Base-by-base conservation (phyloP, 2,113 vertebrate genomes). In the Ptilonorhynchus violaceus region DNA sequence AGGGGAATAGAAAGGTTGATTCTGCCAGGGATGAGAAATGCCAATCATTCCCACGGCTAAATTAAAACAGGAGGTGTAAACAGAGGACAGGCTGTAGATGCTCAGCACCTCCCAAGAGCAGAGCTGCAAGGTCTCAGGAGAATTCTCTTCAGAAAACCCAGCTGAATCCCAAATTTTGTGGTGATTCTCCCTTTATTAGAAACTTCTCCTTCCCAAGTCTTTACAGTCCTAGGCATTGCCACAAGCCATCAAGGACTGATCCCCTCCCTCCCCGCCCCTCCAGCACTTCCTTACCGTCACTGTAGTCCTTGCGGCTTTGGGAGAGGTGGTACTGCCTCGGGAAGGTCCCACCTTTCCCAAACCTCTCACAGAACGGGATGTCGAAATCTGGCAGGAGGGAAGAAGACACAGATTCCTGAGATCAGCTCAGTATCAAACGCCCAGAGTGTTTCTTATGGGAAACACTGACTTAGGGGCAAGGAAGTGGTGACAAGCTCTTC, bases 281-380 rank as follows among this genome's bases (percentile, higher is more conserved):
- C 28, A 16, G 4, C 28, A 1, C 13, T 41, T 69, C 69, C 98
- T 99, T 97, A 99, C 99, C 98, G 0, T 99, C 99, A 9, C 98
- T 98, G 78, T 99, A 99, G 96, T 99, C 99, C 96, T 99, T 99
- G 94, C 98, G 98, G 58, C 98, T 98, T 60, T 98, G 98, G 88
- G 99, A 98, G 93, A 99, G 96, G 77, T 99, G 99, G 92, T 98
- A 99, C 96, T 99, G 99, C 42, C 99, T 97, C 0, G 99, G 99
- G 89, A 99, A 99, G 56, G 99, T 99, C 59, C 99, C 99, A 22
- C 99, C 99, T 97, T 99, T 99, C 77, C 98, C 98, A 56, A 99
- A 98, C 72, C 98, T 96, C 77, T 98, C 98, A 1, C 96, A 98
- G 85, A 97, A 96, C 0, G 97, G 96, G 67, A 97, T 88, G 50